Base-by-base conservation (phyloP, 2,797 vertebrate genomes). In the Kryptopterus vitreolus region DNA sequence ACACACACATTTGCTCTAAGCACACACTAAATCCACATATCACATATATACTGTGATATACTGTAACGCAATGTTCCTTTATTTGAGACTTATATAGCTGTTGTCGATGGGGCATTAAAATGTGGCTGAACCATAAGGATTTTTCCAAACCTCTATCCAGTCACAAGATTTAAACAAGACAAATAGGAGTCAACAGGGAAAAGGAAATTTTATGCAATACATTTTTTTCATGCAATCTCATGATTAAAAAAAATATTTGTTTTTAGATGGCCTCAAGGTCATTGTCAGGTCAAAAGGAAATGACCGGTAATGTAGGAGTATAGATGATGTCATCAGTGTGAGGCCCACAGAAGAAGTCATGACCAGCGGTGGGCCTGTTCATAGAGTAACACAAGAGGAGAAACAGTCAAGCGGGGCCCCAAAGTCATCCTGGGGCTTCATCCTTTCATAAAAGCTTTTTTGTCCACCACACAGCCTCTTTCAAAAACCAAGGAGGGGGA, bases 111-210 rank as follows among this genome's bases (percentile, higher is more conserved):
- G 80, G 6, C 33, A 43, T 74, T 52, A 62, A 26, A 82, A n/a
- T 43, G 38, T 43, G 55, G 22, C n/a, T 59, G 57, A 77, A 59
- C 52, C 80, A 61, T 71, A 76, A 80, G 55, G 53, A 59, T 72
- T 6, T 82, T 78, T 88, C 85, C 86, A 89, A 91, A 90, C 82
- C 86, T 85, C 87, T 87, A 90, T 90, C 81, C 72, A 72, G 87
- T 82, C 16, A 68, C 63, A 72, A 73, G 86, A 92, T 92, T 93
- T 91, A 92, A 86, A 57, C 88, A 82, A 87, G 85, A 87, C 75
- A 73, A 33, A 11, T 53, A 71, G n/a, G 11, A 53, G 29, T 71
- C 31, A 85, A 61, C 65, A 86, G 85, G 88, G 86, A 91, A 92
- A 87, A 52, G 80, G 59, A 81, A 86, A 81, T 86, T 86, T 82